Evolutionary conservation across 1,140 invertebrate species (phyloP), one percentile per base, ranked within the genome.

Genomic region (Neuroterus valhalla): DNA sequence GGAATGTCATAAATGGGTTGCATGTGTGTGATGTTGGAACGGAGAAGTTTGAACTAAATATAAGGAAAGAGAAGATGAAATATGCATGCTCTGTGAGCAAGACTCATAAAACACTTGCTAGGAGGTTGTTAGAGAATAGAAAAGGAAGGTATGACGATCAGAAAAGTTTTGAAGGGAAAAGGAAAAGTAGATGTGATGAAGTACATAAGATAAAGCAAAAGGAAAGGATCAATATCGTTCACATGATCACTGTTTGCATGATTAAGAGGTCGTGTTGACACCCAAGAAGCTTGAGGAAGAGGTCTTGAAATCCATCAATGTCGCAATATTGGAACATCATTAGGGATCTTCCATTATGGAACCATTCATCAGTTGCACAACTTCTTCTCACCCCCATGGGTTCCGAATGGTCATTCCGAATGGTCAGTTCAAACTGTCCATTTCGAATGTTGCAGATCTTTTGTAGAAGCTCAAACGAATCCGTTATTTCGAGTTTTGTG

Each of bases 301-400:
- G 12, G 50, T 62, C 23, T 62, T 6, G 2, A n/a, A 62, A 62
- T 62, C 55, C 23, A 62, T 62, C 55, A 62, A 23, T 62, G 55
- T 62, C 55, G 55, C 55, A 31, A 62, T 62, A 62, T 62, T 62
- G 55, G 23, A 62, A 26, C 55, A 62, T 62, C 55, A 26, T 62
- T 62, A 62, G n/a, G 14, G 14, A 38, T 62, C 55, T 38, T 62
- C 55, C 55, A 62, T 14, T 62, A 31, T 62, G 26, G 23, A 31
- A n/a, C 14, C 55, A 62, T 62, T 62, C 55, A 62, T 62, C 55
- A 38, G 55, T 62, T 62, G 55, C 55, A 62, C 55, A 62, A 62
- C 14, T 62, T 62, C 52, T 62, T 31, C 12, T 31, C 21, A 62
- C 55, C 31, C 55, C 55, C 31, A 62, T 21, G 8, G 55, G n/a